Conservation (phyloP, 2,888 invertebrate genomes). For the Allophyes oxyacanthae region DNA sequence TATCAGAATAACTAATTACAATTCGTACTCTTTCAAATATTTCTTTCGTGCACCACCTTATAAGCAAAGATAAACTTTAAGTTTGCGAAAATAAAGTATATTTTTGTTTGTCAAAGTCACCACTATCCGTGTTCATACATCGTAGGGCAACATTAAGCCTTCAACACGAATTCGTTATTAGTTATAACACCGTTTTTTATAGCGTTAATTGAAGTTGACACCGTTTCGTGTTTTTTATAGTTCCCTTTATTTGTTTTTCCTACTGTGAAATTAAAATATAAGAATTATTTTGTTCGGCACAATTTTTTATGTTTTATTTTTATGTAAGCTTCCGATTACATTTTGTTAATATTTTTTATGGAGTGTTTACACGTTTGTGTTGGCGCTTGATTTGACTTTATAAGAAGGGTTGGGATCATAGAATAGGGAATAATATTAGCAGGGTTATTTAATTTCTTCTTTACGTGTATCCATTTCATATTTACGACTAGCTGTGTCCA, state of each 20-base stretch:
- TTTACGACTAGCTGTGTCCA: too few relatives aligned
- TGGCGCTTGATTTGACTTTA: constrained; percentile 1
- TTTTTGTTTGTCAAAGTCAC: constrained; percentile 23
- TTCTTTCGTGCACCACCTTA: constrained; percentile 15
- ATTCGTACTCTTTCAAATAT: constrained; percentile 42
- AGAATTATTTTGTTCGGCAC: constrained; percentile 50
- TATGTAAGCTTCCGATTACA: constrained; percentile 32
- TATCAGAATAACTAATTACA: constrained; percentile 39
- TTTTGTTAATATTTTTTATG: constrained; percentile 13
- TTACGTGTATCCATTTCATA: too few relatives aligned
- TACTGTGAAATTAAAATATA: constrained; percentile 57
- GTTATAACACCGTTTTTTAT: constrained; percentile 74
- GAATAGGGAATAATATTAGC: too few relatives aligned
- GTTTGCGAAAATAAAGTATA: neutral
- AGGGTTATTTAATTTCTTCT: too few relatives aligned
- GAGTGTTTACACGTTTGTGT: constrained; percentile 8
- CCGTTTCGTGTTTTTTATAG: constrained; percentile 68
- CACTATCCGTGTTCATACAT: constrained; percentile 42
- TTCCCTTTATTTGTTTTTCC: constrained; percentile 64
- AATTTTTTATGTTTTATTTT: constrained; percentile 46
- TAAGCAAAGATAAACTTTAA: constrained; percentile 30
- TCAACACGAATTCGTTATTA: constrained; percentile 70
- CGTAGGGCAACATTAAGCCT: constrained; percentile 50
- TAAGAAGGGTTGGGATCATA: too few relatives aligned
- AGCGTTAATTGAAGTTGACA: constrained; percentile 78